phyloP scores from a whole-genome alignment of 2,113 vertebrate species.

The Eudyptes chrysolophus region DNA sequence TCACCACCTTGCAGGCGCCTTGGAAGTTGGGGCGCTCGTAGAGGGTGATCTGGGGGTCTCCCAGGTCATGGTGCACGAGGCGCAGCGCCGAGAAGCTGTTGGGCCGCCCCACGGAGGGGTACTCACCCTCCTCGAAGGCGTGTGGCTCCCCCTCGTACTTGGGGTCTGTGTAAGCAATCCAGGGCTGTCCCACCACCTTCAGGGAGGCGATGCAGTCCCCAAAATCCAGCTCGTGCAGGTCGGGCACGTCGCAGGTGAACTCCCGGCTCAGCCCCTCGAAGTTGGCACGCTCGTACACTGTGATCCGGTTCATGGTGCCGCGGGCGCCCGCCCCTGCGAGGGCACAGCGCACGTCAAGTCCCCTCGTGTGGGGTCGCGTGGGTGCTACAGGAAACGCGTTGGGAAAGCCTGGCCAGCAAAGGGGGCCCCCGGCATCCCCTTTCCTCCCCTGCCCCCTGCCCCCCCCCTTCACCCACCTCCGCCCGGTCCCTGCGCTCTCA shows the following conservation, averaged over 20 bases:
- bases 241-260: constrained; percentile 49
- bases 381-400: rapidly evolving
- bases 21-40: constrained; percentile 53
- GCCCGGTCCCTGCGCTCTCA: not conserved
- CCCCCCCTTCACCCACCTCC: not conserved
- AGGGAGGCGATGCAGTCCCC: constrained; percentile 64
- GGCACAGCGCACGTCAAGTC: not conserved
- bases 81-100: constrained; percentile 55
- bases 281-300: constrained; percentile 11
- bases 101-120: constrained; percentile 1
- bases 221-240: constrained; percentile 65
- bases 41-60: constrained; percentile 64
- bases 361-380: not conserved
- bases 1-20: constrained; percentile 54
- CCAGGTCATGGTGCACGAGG: constrained; percentile 56
- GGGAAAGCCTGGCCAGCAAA: not conserved
- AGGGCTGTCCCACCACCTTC: constrained; percentile 69
- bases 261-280: constrained; percentile 66
- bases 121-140: constrained; percentile 58
- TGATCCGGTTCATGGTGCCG: constrained; percentile 58
- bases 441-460: not conserved
- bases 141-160: constrained; percentile 23
- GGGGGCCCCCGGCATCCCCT: not conserved
- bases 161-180: constrained; percentile 51
- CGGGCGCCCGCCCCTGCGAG: rapidly evolving